Evolutionary conservation across 2,113 vertebrate genomes (phyloP).

Genomic region (Propithecus coquereli): DNA sequence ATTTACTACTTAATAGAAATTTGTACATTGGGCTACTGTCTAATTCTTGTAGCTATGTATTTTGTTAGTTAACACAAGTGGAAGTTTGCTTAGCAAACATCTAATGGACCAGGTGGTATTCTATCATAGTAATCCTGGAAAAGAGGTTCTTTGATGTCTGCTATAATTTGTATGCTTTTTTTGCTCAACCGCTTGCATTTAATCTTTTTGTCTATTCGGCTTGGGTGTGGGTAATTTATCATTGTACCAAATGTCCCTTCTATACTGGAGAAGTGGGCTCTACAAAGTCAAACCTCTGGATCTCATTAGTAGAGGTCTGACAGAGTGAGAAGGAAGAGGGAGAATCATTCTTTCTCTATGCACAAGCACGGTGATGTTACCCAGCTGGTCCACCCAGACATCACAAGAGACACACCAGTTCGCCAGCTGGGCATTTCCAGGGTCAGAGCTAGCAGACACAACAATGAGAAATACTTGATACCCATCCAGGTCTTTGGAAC

Average conservation of each 20-base stretch:
- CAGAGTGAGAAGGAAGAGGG: not conserved
- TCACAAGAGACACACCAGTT: not conserved
- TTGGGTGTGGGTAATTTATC: not conserved
- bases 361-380: not conserved
- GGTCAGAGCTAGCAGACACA: not conserved
- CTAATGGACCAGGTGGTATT: not conserved
- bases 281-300: not conserved
- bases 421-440: not conserved
- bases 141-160: not conserved
- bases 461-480: not conserved
- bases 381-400: not conserved
- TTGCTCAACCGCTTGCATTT: not conserved
- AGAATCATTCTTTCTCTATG: not conserved
- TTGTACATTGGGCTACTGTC: not conserved
- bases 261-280: not conserved
- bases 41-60: slow-evolving; percentile 27
- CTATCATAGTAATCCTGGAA: not conserved
- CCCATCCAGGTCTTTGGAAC: not conserved
- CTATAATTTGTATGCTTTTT: not conserved
- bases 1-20: slow-evolving; percentile 18
- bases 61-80: slow-evolving; percentile 43
- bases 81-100: slow-evolving; percentile 37
- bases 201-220: slow-evolving; percentile 21
- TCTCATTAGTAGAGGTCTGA: not conserved
- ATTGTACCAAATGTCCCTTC: not conserved